Conservation (phyloP, 2,113 vertebrate genomes). For the Motacilla tschutschensis region DNA sequence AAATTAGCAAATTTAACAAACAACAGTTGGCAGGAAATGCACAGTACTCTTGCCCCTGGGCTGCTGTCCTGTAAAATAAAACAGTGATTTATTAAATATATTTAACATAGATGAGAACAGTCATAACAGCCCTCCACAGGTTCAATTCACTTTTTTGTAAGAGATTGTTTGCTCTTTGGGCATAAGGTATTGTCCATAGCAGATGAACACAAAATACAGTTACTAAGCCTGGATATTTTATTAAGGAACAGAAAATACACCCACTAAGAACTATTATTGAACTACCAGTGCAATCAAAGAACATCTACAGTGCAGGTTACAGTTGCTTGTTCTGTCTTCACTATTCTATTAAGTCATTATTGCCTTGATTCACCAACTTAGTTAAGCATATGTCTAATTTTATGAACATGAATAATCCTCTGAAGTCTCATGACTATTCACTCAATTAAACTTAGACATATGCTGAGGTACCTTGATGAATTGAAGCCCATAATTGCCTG, state of each 20-base stretch:
- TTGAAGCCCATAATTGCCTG: conserved; percentile 30
- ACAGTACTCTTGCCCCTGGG: conserved; percentile 5
- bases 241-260: not conserved
- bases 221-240: not conserved
- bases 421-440: conserved; percentile 36
- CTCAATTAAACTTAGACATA: conserved; percentile 36
- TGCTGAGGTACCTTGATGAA: conserved; percentile 41
- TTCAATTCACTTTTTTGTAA: not conserved
- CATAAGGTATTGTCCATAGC: not conserved
- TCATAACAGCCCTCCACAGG: not conserved
- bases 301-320: not conserved
- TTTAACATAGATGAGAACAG: not conserved
- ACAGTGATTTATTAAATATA: conserved; percentile 12
- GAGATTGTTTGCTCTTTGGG: not conserved
- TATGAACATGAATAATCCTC: conserved; percentile 13
- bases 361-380: conserved; percentile 16
- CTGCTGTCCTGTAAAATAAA: conserved; percentile 24
- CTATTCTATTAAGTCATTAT: not conserved
- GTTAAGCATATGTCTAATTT: conserved; percentile 24
- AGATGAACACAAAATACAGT: not conserved
- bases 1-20: conserved; percentile 57
- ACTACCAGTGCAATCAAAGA: not conserved
- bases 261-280: not conserved
- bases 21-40: conserved; percentile 41
- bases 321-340: not conserved